phyloP scores from a whole-genome alignment of 2,113 vertebrate species.

The Brachyistius frenatus region DNA sequence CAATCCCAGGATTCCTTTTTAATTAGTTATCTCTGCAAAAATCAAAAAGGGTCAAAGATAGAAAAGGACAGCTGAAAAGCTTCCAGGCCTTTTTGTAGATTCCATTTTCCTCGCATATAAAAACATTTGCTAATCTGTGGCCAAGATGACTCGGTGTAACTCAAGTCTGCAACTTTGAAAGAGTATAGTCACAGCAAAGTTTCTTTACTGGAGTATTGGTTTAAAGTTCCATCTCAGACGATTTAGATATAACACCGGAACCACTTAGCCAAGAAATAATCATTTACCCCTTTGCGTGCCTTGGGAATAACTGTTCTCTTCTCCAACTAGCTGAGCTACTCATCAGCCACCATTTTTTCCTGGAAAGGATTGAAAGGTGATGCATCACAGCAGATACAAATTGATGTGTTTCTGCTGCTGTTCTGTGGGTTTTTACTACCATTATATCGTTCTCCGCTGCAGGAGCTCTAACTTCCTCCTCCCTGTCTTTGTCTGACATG shows the following conservation, averaged over 20 bases:
- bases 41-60: no score
- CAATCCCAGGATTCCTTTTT: no score
- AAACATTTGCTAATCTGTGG: neutral
- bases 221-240: slow-evolving; percentile 40
- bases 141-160: slow-evolving; percentile 5
- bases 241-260: slow-evolving; percentile 49
- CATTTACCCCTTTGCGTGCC: slow-evolving; percentile 22
- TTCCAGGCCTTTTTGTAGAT: neutral
- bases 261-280: slow-evolving; percentile 56
- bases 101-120: neutral
- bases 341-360: slow-evolving; percentile 44
- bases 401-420: slow-evolving; percentile 36
- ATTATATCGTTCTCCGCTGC: slow-evolving; percentile 40
- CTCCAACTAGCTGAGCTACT: slow-evolving; percentile 36
- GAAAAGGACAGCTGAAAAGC: neutral
- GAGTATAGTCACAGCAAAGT: neutral
- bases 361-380: slow-evolving; percentile 39
- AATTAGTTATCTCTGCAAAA: no score
- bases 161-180: neutral
- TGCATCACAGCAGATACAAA: slow-evolving; percentile 44
- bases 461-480: slow-evolving; percentile 12
- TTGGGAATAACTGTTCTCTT: slow-evolving; percentile 33
- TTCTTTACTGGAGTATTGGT: slow-evolving; percentile 16
- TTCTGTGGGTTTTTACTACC: neutral
- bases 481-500: slow-evolving; percentile 37